Conservation (phyloP, 2,888 invertebrate genomes). For the Palloptera scutellata region DNA sequence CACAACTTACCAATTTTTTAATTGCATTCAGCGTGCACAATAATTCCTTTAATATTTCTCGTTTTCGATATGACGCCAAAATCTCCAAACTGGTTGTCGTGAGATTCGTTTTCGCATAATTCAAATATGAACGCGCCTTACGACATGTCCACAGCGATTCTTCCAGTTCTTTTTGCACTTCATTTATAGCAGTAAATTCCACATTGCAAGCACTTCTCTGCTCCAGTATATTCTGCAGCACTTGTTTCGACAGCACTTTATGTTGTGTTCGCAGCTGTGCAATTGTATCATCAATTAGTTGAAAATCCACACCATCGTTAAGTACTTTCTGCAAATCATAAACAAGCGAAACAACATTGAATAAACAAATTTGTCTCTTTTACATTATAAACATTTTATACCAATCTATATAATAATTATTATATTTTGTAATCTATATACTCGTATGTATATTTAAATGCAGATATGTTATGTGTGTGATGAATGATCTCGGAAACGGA, state of each 20-base stretch:
- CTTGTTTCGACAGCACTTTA: slow-evolving; percentile 88
- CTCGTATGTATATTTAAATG: too few relatives aligned
- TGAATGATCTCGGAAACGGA: too few relatives aligned
- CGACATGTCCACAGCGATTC: slow-evolving; percentile 77
- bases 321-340: slow-evolving; percentile 55
- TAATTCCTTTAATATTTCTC: slow-evolving; percentile 82
- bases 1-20: slow-evolving; percentile 70
- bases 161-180: slow-evolving; percentile 74
- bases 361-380: too few relatives aligned
- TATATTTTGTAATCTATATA: too few relatives aligned
- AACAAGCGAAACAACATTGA: slow-evolving; percentile 13
- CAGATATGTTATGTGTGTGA: too few relatives aligned
- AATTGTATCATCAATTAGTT: slow-evolving; percentile 58
- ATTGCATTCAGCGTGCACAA: slow-evolving; percentile 82
- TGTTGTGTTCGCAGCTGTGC: slow-evolving; percentile 60
- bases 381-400: too few relatives aligned
- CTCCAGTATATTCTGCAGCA: slow-evolving; percentile 89
- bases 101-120: slow-evolving; percentile 81
- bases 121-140: slow-evolving; percentile 76
- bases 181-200: slow-evolving; percentile 81
- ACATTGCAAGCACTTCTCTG: slow-evolving; percentile 87
- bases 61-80: slow-evolving; percentile 88
- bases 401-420: too few relatives aligned
- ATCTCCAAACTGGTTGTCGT: slow-evolving; percentile 88
- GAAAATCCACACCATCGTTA: slow-evolving; percentile 54